Evolutionary conservation across 2,113 vertebrate species (phyloP).

Genomic region (Lota lota): DNA sequence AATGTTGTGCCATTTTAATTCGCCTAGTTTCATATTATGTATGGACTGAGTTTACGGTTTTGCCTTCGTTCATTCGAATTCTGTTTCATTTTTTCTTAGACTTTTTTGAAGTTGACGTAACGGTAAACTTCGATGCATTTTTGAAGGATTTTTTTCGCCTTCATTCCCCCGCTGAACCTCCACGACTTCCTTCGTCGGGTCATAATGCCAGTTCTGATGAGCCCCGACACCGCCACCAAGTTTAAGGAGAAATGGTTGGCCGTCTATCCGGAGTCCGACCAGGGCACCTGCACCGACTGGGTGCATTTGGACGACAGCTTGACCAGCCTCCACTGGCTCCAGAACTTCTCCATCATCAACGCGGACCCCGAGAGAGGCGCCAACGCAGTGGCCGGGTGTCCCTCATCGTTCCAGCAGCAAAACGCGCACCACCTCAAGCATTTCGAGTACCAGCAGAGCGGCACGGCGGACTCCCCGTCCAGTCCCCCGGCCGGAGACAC

Average conservation of each 20-base stretch:
- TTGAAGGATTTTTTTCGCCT: constrained; percentile 20
- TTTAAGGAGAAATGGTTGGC: constrained; percentile 73
- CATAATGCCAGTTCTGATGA: constrained; percentile 77
- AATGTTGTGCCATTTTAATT: too few relatives aligned
- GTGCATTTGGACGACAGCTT: constrained; percentile 79
- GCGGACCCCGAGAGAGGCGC: constrained; percentile 69
- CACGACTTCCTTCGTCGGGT: constrained; percentile 32
- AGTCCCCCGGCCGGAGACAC: constrained; percentile 81
- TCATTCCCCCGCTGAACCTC: constrained; percentile 7
- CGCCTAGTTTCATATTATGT: too few relatives aligned
- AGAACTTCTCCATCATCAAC: constrained; percentile 82
- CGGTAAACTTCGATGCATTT: constrained; percentile 49
- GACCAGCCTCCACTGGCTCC: constrained; percentile 85
- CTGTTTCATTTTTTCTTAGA: constrained; percentile 1
- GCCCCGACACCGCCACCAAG: constrained; percentile 70
- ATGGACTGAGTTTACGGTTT: too few relatives aligned
- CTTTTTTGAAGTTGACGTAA: neutral
- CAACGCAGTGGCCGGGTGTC: constrained; percentile 27
- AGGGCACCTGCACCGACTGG: constrained; percentile 52
- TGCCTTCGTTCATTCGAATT: too few relatives aligned
- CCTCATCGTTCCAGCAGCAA: constrained; percentile 53
- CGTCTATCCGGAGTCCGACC: constrained; percentile 62
- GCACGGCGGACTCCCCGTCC: constrained; percentile 75
- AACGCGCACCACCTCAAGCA: constrained; percentile 57
- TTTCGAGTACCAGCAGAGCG: constrained; percentile 51